Conservation (phyloP, 1,140 invertebrate species). For the Drosophila cardini region DNA sequence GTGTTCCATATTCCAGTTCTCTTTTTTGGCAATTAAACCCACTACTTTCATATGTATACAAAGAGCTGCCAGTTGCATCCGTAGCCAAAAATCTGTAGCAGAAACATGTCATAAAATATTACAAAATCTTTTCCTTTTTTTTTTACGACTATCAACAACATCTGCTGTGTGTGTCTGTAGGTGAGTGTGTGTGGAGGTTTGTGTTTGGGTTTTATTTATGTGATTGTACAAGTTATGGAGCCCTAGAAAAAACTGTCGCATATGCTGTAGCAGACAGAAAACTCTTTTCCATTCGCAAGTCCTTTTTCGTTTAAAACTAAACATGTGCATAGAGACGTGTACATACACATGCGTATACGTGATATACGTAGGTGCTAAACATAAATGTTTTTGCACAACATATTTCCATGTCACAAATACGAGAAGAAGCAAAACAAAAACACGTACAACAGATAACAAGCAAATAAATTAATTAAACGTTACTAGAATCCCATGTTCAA, state of each 20-base stretch:
- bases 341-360: constrained; percentile 5
- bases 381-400: constrained; percentile 53
- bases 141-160: constrained; percentile 26
- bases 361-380: constrained; percentile 41
- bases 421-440: not conserved
- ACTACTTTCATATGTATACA: not conserved
- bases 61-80: constrained; percentile 19
- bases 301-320: too few species aligned
- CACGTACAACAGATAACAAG: constrained; percentile 66
- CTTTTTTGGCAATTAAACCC: constrained; percentile 13
- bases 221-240: constrained; percentile 52
- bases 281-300: constrained; percentile 8
- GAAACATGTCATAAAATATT: constrained; percentile 17
- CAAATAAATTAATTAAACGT: constrained; percentile 79
- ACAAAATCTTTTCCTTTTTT: constrained; percentile 23
- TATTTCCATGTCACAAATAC: constrained; percentile 33
- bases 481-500: constrained; percentile 49
- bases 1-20: not conserved
- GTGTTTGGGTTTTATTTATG: constrained; percentile 31
- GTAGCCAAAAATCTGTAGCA: constrained; percentile 6
- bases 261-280: constrained; percentile 38
- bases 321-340: constrained; percentile 3
- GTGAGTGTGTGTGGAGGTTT: not conserved
- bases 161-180: constrained; percentile 17
- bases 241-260: constrained; percentile 50